Base-by-base conservation (phyloP, 2,888 invertebrate genomes). In the Nomada fabriciana region DNA sequence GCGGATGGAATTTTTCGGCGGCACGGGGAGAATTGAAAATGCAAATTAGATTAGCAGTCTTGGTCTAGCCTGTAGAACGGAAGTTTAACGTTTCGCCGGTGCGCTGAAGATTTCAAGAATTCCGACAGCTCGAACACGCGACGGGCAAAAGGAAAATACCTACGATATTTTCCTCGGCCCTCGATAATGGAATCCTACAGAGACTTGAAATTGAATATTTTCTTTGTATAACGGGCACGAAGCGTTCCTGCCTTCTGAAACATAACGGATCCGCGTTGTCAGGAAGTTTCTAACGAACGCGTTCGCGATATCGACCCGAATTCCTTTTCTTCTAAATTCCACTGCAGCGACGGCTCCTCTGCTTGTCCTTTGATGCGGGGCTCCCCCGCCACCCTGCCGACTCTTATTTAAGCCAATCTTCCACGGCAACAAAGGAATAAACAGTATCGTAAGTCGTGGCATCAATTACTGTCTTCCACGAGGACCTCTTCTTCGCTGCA, bases 171-270 rank as follows among this genome's bases (percentile, higher is more conserved):
- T 43, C 73, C 4, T 10, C 57, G 47, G 47, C 18, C 65, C 59
- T 43, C 73, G 65, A 65, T 73, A 73, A 73, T 73, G 73, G 64
- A 73, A 73, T 73, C 65, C 73, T 65, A 65, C 73, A 65, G 64
- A 73, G 73, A 57, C 73, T 18, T 57, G 65, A 65, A 73, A 73
- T 73, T 65, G 73, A 73, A 73, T 73, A 73, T 73, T 73, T 73
- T 73, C 73, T 65, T 73, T 65, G 73, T 73, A 65, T 47, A 73
- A 65, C 73, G 55, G 55, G 36, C 65, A 47, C 65, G 52, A 73
- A 73, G 57, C 73, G 65, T 73, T 65, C 65, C 73, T 36, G 11
- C 73, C 20, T 25, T 29, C 64, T 72, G 25, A 43, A 64, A 64
- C 43, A 64, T 55, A 64, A 72, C 63, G n/a, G 72, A 53, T 64